Percentiles rank a stretch among this genome's conserved stretches.
These are phyloP conservation scores for Fragum whitleyi DNA, from an alignment of 2,888 invertebrate genomes.

Conservation along the genomic window DNA sequence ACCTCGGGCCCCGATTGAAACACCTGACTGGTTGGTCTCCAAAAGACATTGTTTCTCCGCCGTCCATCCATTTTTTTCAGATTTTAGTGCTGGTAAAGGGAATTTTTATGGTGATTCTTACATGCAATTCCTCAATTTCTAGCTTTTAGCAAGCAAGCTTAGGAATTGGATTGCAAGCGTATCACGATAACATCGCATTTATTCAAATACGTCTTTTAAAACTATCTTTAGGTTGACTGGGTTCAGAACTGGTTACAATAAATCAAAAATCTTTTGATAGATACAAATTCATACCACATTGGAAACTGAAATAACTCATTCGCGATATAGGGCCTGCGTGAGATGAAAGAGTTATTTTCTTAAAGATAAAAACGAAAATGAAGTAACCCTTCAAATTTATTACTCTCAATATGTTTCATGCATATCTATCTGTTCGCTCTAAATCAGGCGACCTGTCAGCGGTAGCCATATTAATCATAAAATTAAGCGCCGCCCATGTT, in stretches of 20 bases:
- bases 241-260: slow-evolving; percentile 31
- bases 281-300: slow-evolving; percentile 68
- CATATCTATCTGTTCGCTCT: slow-evolving; percentile 63
- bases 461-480: slow-evolving; percentile 57
- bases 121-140: slow-evolving; percentile 5
- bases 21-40: too few relatives aligned
- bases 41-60: too few relatives aligned
- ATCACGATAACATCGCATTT: slow-evolving; percentile 22
- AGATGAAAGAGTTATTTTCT: slow-evolving; percentile 62
- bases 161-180: not conserved
- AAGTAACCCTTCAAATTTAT: slow-evolving; percentile 67
- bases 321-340: slow-evolving; percentile 53
- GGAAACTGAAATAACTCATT: slow-evolving; percentile 56
- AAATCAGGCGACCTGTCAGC: slow-evolving; percentile 64
- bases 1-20: too few relatives aligned
- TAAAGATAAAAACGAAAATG: slow-evolving; percentile 67
- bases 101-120: not conserved
- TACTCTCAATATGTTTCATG: slow-evolving; percentile 57
- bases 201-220: slow-evolving; percentile 24
- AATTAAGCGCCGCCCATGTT: slow-evolving; percentile 52
- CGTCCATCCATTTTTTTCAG: too few relatives aligned
- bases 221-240: slow-evolving; percentile 8
- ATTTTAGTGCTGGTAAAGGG: too few relatives aligned
- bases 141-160: slow-evolving; percentile 2
- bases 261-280: slow-evolving; percentile 44